A percentile compares a stretch with the other conserved stretches of the same genome.
phyloP scores from a whole-genome alignment of 2,888 invertebrate species.

The Actias luna region DNA sequence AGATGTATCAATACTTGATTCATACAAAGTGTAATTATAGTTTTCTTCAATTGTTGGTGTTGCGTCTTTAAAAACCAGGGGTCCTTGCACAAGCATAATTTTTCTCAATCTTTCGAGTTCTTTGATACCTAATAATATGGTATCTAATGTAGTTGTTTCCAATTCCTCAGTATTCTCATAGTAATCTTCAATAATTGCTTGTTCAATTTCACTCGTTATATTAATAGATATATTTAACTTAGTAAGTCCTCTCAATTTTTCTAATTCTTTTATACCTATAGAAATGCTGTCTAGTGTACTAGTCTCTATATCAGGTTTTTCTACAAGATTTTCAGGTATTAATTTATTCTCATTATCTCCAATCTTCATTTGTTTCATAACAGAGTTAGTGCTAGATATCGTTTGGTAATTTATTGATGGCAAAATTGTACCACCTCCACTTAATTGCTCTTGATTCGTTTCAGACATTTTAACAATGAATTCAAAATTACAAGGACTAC shows the following conservation, averaged over 20 bases:
- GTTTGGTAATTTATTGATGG: neutral
- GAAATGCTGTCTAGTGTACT: constrained; percentile 16
- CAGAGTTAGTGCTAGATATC: neutral
- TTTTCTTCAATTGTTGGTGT: constrained; percentile 18
- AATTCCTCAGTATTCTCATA: constrained; percentile 18
- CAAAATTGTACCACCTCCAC: neutral
- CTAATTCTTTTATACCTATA: constrained; percentile 32
- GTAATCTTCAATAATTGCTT: constrained; percentile 6
- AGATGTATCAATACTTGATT: constrained; percentile 21
- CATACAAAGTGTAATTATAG: constrained; percentile 38
- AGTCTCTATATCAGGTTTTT: constrained; percentile 8
- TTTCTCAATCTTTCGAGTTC: constrained; percentile 47
- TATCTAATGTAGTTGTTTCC: constrained; percentile 36
- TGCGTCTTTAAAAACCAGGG: constrained; percentile 3
- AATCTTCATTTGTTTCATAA: neutral
- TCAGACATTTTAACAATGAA: constrained; percentile 22
- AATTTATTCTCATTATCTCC: constrained; percentile 10
- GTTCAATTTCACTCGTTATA: neutral
- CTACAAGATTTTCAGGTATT: constrained; percentile 24
- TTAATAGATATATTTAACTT: neutral
- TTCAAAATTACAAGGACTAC: constrained; percentile 52
- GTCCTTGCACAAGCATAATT: constrained; percentile 22
- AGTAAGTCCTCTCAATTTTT: constrained; percentile 42
- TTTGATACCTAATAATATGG: constrained; percentile 31
- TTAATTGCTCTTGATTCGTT: neutral